Evolutionary conservation across 2,888 invertebrate species (phyloP), one percentile per base, ranked within the genome.

Genomic region (Aphidoletes aphidimyza): DNA sequence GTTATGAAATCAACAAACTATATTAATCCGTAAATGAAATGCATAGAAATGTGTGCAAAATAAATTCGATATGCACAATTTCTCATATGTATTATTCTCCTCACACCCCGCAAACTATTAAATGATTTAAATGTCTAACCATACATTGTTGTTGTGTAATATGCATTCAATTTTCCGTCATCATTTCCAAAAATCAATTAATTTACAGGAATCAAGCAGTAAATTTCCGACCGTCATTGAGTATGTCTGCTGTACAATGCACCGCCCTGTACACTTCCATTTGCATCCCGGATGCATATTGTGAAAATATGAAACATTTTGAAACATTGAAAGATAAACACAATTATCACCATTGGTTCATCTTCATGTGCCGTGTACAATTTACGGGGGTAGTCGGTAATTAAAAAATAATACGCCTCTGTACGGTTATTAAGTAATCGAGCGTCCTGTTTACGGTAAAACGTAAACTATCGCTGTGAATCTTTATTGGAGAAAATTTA

Each of bases 21-120:
- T n/a, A n/a, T n/a, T 69, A 69, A 69, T 30, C 69, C 69, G 69
- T 14, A 69, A 69, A 69, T 34, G 30, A 69, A 69, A 69, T 69
- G 69, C 69, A 69, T 69, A n/a, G 22, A 54, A 54, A 22, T 54
- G n/a, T n/a, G n/a, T n/a, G n/a, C n/a, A n/a, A n/a, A n/a, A n/a
- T n/a, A n/a, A n/a, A n/a, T n/a, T n/a, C n/a, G n/a, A n/a, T n/a
- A n/a, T n/a, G n/a, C n/a, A n/a, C n/a, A n/a, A n/a, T n/a, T n/a
- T n/a, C n/a, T n/a, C n/a, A n/a, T n/a, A n/a, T n/a, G n/a, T n/a
- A n/a, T n/a, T n/a, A n/a, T n/a, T n/a, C n/a, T 69, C 30, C 8
- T 14, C 30, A 54, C 9, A 22, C 22, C 22, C 22, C 22, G 3
- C 22, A 22, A 39, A 39, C 11, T 39, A 8, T 39, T 5, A 39